Evolutionary conservation across 2,888 invertebrate species (phyloP).

Genomic region (Netelia virgata): DNA sequence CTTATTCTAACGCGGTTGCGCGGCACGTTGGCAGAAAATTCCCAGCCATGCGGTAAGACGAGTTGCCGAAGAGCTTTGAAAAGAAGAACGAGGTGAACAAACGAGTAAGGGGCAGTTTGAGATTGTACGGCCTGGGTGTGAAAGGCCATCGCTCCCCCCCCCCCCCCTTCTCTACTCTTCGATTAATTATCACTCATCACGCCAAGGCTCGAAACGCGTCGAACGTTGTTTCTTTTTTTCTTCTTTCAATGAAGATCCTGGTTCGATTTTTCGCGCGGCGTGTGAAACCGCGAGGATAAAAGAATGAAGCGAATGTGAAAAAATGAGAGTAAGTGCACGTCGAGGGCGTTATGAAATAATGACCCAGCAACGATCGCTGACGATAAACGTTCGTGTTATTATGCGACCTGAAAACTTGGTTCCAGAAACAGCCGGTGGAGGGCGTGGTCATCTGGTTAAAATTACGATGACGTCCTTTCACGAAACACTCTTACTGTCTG

Average conservation of each 20-base stretch:
- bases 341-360: no score
- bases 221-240: not conserved
- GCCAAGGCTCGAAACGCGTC: constrained; percentile 13
- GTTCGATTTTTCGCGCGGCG: no score
- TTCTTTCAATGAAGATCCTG: not conserved
- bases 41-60: constrained; percentile 18
- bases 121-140: not conserved
- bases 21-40: constrained; percentile 12
- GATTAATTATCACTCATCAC: constrained; percentile 29
- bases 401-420: constrained; percentile 20
- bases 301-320: no score
- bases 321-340: no score
- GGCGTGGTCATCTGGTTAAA: constrained; percentile 29
- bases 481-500: constrained; percentile 26
- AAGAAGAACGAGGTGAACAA: not conserved
- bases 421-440: constrained; percentile 15
- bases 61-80: not conserved
- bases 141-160: not conserved
- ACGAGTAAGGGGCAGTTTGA: not conserved
- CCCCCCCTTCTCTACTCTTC: not conserved
- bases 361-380: not conserved
- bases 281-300: no score
- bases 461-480: constrained; percentile 57
- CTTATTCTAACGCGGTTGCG: constrained; percentile 15
- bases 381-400: not conserved